These are phyloP conservation scores for Callocephalon fimbriatum DNA, from an alignment of 2,113 vertebrate species.

Conservation along the genomic window DNA sequence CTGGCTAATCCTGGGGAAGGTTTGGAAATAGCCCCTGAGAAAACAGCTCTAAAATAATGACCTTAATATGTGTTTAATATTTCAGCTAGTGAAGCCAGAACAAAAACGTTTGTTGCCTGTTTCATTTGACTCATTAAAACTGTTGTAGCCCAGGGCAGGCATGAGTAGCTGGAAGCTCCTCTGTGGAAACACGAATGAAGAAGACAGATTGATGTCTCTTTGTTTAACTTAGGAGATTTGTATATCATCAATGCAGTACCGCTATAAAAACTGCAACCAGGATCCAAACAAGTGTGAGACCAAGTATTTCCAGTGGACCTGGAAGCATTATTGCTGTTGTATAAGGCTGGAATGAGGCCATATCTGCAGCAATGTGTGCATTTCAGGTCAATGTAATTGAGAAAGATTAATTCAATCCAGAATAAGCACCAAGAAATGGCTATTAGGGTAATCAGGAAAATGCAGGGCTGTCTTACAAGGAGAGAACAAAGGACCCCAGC, in stretches of 20 bases:
- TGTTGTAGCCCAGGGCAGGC: background rate
- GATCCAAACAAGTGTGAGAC: background rate
- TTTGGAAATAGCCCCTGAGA: background rate
- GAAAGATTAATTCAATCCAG: background rate
- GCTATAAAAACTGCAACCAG: background rate
- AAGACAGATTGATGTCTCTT: background rate
- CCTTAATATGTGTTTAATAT: background rate
- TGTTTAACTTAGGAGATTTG: background rate
- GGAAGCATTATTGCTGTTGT: background rate
- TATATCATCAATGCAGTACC: accelerated
- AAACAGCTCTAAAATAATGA: background rate
- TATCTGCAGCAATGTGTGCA: background rate
- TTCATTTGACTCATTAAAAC: background rate
- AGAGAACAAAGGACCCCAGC: background rate
- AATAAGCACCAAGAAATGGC: background rate
- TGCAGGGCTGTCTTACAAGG: background rate
- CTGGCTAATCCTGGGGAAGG: background rate
- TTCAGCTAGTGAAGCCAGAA: background rate
- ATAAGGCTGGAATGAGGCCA: accelerated
- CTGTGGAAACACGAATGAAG: background rate
- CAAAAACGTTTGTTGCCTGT: background rate
- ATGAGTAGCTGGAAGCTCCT: background rate
- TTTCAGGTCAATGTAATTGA: background rate
- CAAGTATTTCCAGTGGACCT: background rate
- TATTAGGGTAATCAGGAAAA: background rate